These are phyloP conservation scores for Danio kyathit DNA, from an alignment of 2,797 vertebrate species.

Conservation along the genomic window DNA sequence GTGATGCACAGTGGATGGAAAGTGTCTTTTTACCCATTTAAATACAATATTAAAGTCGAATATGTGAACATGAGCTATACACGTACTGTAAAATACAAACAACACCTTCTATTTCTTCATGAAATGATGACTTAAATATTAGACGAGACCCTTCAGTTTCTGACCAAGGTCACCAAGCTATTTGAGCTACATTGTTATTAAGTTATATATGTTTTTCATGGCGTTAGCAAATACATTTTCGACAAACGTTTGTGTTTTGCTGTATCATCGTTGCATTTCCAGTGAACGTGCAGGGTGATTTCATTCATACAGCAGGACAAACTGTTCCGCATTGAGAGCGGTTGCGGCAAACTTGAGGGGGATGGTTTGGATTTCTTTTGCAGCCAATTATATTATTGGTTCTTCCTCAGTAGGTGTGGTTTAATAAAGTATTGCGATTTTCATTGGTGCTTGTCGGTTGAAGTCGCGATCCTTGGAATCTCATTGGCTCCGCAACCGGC, in stretches of 20 bases:
- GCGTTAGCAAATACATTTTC: neutral
- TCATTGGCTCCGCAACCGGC: conserved; percentile 75
- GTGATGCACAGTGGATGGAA: neutral
- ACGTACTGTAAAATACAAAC: fast-evolving
- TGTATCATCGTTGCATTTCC: neutral
- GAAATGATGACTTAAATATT: neutral
- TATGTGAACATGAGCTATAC: neutral
- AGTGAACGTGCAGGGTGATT: neutral
- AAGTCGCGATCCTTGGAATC: neutral
- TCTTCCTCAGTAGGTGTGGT: neutral
- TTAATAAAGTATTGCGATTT: neutral
- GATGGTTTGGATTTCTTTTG: neutral
- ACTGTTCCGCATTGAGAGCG: conserved; percentile 35
- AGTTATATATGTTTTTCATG: neutral
- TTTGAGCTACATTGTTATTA: neutral
- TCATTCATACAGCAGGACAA: conserved; percentile 5
- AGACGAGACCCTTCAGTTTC: neutral
- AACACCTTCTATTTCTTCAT: neutral
- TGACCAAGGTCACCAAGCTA: neutral
- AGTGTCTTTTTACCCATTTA: neutral
- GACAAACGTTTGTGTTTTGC: neutral
- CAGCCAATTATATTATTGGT: conserved; percentile 2
- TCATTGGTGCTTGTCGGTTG: conserved; percentile 65
- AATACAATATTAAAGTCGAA: neutral
- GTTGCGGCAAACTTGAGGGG: conserved; percentile 39